Base-by-base conservation (phyloP, 1,140 invertebrate species). In the Notospermus geniculatus region DNA sequence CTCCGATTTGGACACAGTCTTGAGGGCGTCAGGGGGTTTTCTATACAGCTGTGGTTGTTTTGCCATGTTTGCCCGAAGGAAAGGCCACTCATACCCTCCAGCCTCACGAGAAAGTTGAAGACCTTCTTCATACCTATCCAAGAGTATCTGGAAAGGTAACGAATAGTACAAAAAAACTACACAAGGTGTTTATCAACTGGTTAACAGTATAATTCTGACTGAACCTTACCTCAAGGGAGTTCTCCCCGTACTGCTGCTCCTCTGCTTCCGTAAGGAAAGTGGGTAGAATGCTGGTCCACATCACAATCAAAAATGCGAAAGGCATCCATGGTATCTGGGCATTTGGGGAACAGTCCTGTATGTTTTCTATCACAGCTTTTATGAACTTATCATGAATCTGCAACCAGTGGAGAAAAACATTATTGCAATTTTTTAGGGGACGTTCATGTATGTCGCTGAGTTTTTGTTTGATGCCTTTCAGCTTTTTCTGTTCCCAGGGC, bases 311-410 rank as follows among this genome's bases (percentile, higher is more conserved):
- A 50, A 5, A 50, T 27, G 4, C 5, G 4, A 50, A 50, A 50
- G 4, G 46, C 46, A 19, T 50, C 19, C 46, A 50, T 50, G 4
- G 25, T n/a, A 50, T 27, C 46, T 19, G n/a, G n/a, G 46, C 25
- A 27, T 50, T 50, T 4, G 46, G 46, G 25, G n/a, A 50, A 5
- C 46, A n/a, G 19, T 50, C 46, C 19, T n/a, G n/a, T 5, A 50
- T 50, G 25, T 50, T 50, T 50, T 50, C 19, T 7, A 50, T 50
- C 4, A 50, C 19, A n/a, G 46, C n/a, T 4, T 50, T 27, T 19
- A 50, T 50, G n/a, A 50, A 50, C n/a, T 9, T 23, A 50, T 50
- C 46, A 27, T 50, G 46, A 27, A 50, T n/a, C 46, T 50, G 25
- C n/a, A 50, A 50, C n/a, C 4, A 7, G n/a, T 23, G 32, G 15